Conservation (phyloP, 2,797 vertebrate genomes). For the Atherinosoma microstoma region DNA sequence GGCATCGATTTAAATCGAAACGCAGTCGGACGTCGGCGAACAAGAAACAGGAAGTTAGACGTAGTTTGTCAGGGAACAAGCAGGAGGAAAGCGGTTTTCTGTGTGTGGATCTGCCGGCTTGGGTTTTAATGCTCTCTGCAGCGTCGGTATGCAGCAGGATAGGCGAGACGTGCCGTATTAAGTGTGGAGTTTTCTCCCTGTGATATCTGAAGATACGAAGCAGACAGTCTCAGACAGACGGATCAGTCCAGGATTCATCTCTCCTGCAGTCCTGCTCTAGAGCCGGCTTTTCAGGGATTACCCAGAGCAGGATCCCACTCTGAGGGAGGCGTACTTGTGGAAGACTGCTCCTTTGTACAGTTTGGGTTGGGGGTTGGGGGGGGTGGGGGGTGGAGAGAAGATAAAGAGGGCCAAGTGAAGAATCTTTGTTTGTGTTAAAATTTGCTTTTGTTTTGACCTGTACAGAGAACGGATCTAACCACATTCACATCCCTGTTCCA, state of each 20-base stretch:
- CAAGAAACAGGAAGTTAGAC: too few relatives aligned
- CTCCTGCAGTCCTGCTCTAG: conserved; percentile 16
- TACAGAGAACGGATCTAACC: conserved; percentile 59
- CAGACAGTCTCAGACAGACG: conserved; percentile 18
- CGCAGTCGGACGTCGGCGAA: too few relatives aligned
- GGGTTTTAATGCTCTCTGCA: too few relatives aligned
- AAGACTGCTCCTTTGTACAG: conserved; percentile 1
- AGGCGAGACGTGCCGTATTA: too few relatives aligned
- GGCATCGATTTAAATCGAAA: too few relatives aligned
- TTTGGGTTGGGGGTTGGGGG: not conserved
- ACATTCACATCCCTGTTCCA: not conserved
- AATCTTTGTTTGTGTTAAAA: conserved; percentile 67
- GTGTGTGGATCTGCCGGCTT: too few relatives aligned
- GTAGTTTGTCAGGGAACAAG: too few relatives aligned
- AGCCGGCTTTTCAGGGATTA: conserved; percentile 55
- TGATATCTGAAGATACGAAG: not conserved
- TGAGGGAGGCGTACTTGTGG: not conserved
- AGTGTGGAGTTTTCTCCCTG: not conserved
- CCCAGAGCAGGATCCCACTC: conserved; percentile 15
- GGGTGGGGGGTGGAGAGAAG: not conserved
- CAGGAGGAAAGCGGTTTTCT: too few relatives aligned
- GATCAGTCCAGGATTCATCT: conserved; percentile 21
- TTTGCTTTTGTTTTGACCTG: conserved; percentile 47
- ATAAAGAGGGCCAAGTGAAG: conserved; percentile 22
- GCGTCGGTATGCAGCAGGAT: too few relatives aligned